Percentiles rank a stretch among this genome's conserved stretches.
Conservation (phyloP, 2,888 invertebrate species). For the Dasysyrphus albostriatus region DNA sequence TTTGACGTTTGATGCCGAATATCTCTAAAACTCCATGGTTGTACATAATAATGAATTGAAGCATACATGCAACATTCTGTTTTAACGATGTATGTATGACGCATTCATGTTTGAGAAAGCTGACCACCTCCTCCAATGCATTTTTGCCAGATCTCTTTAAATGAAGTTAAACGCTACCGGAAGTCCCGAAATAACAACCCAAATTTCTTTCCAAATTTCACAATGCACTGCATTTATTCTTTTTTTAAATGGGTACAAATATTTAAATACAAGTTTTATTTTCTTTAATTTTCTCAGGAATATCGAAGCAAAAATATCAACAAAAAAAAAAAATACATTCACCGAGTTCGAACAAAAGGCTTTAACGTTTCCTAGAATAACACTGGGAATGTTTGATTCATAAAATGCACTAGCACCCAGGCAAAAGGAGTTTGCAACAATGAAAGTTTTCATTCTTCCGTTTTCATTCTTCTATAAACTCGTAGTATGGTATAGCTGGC, state of each 20-base stretch:
- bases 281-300: conserved; percentile 42
- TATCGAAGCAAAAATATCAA: not conserved
- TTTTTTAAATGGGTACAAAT: not conserved
- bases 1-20: too few relatives aligned
- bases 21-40: too few relatives aligned
- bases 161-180: too few relatives aligned
- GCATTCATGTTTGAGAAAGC: too few relatives aligned
- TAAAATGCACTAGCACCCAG: conserved; percentile 35
- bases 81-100: too few relatives aligned
- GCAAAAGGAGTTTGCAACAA: conserved; percentile 50
- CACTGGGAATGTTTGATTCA: conserved; percentile 58
- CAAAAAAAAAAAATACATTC: conserved; percentile 38
- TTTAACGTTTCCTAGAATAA: conserved; percentile 44
- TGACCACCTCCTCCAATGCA: too few relatives aligned
- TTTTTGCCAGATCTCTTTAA: too few relatives aligned
- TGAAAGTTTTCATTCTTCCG: conserved; percentile 61
- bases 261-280: too few relatives aligned
- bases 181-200: not conserved
- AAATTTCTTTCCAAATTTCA: not conserved
- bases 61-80: too few relatives aligned
- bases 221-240: not conserved
- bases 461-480: conserved; percentile 32
- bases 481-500: too few relatives aligned
- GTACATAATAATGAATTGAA: too few relatives aligned
- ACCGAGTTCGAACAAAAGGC: conserved; percentile 51